Conservation (phyloP, 1,140 invertebrate genomes). For the Diachasma alloeum region DNA sequence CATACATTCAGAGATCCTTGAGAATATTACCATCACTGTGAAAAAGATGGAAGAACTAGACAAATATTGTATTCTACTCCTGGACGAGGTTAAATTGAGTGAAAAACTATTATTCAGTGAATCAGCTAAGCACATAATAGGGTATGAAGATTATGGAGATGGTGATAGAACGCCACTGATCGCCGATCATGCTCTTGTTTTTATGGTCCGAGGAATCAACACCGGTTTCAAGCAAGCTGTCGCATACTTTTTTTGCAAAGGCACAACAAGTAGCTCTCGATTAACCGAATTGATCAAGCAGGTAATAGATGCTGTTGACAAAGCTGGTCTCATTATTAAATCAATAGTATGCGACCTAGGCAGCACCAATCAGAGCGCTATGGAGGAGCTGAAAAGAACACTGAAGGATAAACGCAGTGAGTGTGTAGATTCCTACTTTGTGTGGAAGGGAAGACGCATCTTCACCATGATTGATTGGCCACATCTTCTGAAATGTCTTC, state of each 20-base stretch:
- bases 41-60: conserved; percentile 36
- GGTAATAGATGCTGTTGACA: neutral
- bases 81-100: conserved; percentile 52
- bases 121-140: conserved; percentile 39
- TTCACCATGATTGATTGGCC: conserved; percentile 26
- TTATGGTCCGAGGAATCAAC: conserved; percentile 45
- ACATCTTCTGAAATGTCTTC: conserved; percentile 34
- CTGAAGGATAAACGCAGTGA: neutral
- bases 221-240: conserved; percentile 49
- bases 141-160: conserved; percentile 39
- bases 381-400: neutral
- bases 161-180: conserved; percentile 29
- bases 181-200: conserved; percentile 49
- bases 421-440: neutral
- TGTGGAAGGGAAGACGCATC: conserved; percentile 9
- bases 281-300: neutral
- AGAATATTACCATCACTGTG: conserved; percentile 34
- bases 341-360: conserved; percentile 3
- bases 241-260: conserved; percentile 34
- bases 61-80: conserved; percentile 45
- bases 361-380: neutral
- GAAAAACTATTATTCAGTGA: conserved; percentile 40
- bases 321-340: neutral
- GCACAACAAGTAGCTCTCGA: neutral
- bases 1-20: conserved; percentile 43